Conservation (phyloP, 2,888 invertebrate species). For the Acrobeloides nanus region DNA sequence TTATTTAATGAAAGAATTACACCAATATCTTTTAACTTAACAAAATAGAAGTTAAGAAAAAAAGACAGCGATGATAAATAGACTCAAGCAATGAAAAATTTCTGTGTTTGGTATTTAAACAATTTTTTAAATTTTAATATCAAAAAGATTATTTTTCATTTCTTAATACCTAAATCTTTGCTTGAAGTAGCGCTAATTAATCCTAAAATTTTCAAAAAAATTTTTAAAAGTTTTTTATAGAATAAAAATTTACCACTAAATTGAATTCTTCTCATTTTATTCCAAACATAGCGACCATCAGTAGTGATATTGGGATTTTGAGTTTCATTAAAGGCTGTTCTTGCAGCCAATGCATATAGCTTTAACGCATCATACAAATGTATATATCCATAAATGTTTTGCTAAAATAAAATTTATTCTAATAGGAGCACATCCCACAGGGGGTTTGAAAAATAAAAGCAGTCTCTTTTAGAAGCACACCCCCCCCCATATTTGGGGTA, state of each 20-base stretch:
- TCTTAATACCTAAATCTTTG: too few species aligned
- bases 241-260: slow-evolving; percentile 32
- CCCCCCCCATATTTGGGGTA: too few species aligned
- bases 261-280: slow-evolving; percentile 42
- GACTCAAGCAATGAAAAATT: too few species aligned
- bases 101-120: too few species aligned
- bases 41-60: too few species aligned
- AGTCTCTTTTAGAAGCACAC: too few species aligned
- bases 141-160: too few species aligned
- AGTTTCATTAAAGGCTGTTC: slow-evolving; percentile 34
- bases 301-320: slow-evolving; percentile 31
- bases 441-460: too few species aligned
- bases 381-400: slow-evolving; percentile 49
- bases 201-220: background rate
- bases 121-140: too few species aligned
- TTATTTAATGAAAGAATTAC: background rate
- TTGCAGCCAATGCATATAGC: slow-evolving; percentile 45
- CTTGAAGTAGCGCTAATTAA: too few species aligned
- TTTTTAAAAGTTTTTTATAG: background rate
- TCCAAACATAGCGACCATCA: slow-evolving; percentile 47
- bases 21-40: background rate
- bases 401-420: slow-evolving; percentile 5
- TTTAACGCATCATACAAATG: slow-evolving; percentile 50
- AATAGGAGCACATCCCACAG: background rate
- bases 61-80: too few species aligned